Base-by-base conservation (phyloP, 2,888 invertebrate species). In the Drosophila neoperkinsi region DNA sequence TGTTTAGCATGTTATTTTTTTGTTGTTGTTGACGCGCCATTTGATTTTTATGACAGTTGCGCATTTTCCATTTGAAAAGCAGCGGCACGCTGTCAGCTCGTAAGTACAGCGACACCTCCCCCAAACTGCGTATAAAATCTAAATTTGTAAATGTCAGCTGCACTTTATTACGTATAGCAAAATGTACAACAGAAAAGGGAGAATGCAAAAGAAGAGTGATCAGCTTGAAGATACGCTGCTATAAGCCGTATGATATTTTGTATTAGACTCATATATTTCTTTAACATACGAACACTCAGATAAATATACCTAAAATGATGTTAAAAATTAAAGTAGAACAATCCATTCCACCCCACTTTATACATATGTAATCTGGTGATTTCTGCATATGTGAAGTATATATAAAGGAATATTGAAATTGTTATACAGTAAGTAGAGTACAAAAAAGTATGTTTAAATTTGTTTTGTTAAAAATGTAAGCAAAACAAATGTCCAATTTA, bases 11-110 rank as follows among this genome's bases (percentile, higher is more conserved):
- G 31, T 3, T 30, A 4, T 16, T 28, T 25, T 51, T 63, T 46
- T 5, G 9, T 43, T 11, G 34, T 41, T 41, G 5, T 28, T 18
- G 34, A 11, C 10, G 18, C n/a, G 16, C n/a, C 30, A 46, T 46
- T 60, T 38, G 25, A 55, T 51, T 60, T 56, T 49, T 49, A n/a
- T 72, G 76, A 71, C 73, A 79, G 49, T 49, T 70, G 56, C 58
- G 51, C 46, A 67, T 74, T 74, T 74, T 36, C 9, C 52, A 65
- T 68, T 60, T 73, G 50, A 50, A 67, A 43, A 28, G 25, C 60
- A 52, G 58, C 60, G 58, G 58, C 62, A 64, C 28, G 9, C 41
- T 61, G 87, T 73, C 87, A n/a, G 75, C 46, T 84, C 70, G 77
- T 77, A 75, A 82, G 84, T 68, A 60, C 30, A 60, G 18, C 16